Percentiles rank a stretch among this genome's conserved stretches.
These are phyloP conservation scores for Diorhabda sublineata DNA, from an alignment of 1,140 invertebrate genomes.

Conservation along the genomic window DNA sequence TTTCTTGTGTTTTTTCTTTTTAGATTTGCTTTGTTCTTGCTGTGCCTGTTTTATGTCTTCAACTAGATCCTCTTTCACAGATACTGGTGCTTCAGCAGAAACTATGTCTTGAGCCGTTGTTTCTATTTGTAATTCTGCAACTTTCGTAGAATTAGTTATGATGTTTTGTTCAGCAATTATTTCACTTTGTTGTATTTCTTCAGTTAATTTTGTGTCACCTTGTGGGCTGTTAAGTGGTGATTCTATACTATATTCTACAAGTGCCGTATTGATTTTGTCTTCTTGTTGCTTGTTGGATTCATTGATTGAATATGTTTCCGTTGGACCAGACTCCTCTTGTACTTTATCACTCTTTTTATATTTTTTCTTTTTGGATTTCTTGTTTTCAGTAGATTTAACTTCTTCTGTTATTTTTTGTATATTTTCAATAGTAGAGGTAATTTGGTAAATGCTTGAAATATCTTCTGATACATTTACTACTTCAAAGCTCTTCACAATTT, in stretches of 20 bases:
- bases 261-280: too few relatives aligned
- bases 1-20: conserved; percentile 7
- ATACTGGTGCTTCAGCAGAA: not conserved
- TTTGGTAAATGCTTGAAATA: too few relatives aligned
- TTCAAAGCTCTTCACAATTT: conserved; percentile 9
- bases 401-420: not conserved
- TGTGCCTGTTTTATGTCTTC: not conserved
- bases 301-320: too few relatives aligned
- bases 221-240: too few relatives aligned
- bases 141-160: not conserved
- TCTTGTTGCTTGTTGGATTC: too few relatives aligned
- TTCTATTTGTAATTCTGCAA: not conserved
- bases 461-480: not conserved
- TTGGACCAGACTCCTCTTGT: too few relatives aligned
- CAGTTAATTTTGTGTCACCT: too few relatives aligned
- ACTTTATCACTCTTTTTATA: not conserved
- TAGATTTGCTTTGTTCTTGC: not conserved
- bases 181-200: not conserved
- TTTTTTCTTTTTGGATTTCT: conserved; percentile 3
- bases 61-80: not conserved
- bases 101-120: not conserved
- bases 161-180: not conserved
- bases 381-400: not conserved
- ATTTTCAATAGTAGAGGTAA: too few relatives aligned
- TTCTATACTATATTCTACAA: too few relatives aligned